Evolutionary conservation across 2,113 vertebrate genomes (phyloP).

Genomic region (Zosterops japonicus): DNA sequence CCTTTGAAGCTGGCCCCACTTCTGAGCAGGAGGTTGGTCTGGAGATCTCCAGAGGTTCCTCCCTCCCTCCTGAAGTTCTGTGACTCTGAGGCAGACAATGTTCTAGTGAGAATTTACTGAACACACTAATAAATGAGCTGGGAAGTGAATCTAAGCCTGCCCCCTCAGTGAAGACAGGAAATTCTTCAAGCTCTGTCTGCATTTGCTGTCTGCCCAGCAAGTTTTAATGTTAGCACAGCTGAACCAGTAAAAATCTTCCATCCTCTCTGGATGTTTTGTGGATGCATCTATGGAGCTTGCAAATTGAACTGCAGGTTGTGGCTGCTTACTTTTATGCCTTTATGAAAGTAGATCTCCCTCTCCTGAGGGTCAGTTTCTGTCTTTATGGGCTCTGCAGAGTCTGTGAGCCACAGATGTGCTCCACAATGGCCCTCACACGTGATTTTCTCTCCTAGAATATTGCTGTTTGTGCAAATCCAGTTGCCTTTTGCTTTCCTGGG

Average conservation of each 20-base stretch:
- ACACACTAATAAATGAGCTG: neutral
- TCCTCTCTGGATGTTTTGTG: neutral
- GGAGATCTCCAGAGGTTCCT: neutral
- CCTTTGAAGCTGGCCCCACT: neutral
- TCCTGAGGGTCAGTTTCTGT: neutral
- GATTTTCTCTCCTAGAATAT: neutral
- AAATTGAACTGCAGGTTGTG: neutral
- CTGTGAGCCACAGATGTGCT: neutral
- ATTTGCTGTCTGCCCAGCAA: neutral
- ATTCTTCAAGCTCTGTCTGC: neutral
- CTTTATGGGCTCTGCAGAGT: neutral
- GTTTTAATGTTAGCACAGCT: neutral
- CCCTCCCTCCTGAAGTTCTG: neutral
- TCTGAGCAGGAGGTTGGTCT: neutral
- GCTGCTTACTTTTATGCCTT: neutral
- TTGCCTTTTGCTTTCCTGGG: neutral
- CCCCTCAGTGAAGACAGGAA: accelerated
- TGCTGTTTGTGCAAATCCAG: neutral
- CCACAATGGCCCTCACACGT: neutral
- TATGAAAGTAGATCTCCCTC: neutral
- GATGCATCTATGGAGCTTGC: neutral
- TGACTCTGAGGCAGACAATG: neutral
- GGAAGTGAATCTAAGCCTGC: neutral
- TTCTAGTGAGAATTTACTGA: neutral
- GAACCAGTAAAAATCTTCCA: neutral